Evolutionary conservation across 1,140 invertebrate genomes (phyloP).

Genomic region (Tyrophagus putrescentiae): DNA sequence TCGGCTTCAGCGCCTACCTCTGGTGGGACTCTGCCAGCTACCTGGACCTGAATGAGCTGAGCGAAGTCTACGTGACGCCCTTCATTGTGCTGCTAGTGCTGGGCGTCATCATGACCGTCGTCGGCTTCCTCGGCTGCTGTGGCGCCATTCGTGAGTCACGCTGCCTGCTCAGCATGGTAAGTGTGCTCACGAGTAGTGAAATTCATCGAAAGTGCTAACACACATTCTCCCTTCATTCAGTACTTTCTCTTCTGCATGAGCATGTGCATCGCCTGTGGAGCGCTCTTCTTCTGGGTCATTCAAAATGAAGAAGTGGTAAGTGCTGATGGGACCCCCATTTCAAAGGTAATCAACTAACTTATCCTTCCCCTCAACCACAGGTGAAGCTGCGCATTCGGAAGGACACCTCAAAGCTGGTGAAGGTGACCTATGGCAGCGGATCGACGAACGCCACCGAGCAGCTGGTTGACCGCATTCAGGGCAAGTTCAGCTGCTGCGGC

Average conservation of each 20-base stretch:
- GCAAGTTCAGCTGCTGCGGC: constrained; percentile 28
- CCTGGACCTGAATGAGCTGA: constrained; percentile 48
- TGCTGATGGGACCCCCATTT: background rate
- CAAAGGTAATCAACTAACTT: background rate
- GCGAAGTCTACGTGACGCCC: constrained; percentile 51
- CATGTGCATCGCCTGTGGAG: constrained; percentile 20
- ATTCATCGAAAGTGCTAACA: background rate
- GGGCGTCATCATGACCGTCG: constrained; percentile 57
- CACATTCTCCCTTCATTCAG: background rate
- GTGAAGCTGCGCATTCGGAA: constrained; percentile 38
- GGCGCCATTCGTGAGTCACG: constrained; percentile 71
- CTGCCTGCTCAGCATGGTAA: constrained; percentile 65
- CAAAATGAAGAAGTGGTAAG: constrained; percentile 8
- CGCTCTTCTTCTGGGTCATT: constrained; percentile 19
- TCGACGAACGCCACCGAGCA: constrained; percentile 29
- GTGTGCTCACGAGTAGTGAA: constrained; percentile 25
- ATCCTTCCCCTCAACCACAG: background rate
- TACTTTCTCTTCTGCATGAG: constrained; percentile 23
- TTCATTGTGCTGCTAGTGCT: constrained; percentile 58
- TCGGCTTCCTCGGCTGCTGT: constrained; percentile 78
- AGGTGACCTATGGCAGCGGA: constrained; percentile 48
- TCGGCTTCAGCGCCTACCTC: constrained; percentile 55
- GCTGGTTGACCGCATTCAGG: constrained; percentile 23
- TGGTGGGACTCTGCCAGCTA: constrained; percentile 56
- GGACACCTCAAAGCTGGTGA: constrained; percentile 47